Conservation (phyloP, 2,113 vertebrate species). For the Festucalex cinctus region DNA sequence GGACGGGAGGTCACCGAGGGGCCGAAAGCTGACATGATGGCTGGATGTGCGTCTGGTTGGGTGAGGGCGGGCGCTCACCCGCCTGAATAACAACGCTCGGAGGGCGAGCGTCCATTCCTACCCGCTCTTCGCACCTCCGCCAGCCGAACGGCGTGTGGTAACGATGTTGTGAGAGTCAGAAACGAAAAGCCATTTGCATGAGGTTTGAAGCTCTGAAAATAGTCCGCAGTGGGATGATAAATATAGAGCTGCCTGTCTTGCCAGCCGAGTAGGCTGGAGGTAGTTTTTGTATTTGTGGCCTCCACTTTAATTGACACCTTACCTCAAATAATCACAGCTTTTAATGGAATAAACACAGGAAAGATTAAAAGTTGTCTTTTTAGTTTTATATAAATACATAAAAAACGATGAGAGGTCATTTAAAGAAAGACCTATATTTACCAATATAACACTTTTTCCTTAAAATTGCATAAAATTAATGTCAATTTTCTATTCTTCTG, state of each 20-base stretch:
- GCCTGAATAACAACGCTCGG: constrained; percentile 58
- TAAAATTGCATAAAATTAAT: too few species aligned
- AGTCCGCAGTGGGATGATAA: constrained; percentile 44
- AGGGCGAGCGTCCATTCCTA: constrained; percentile 59
- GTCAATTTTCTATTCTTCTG: too few species aligned
- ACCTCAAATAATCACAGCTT: neutral
- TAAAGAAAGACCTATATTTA: too few species aligned
- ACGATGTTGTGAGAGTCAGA: constrained; percentile 9
- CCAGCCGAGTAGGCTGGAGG: constrained; percentile 36
- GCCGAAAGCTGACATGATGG: constrained; percentile 58
- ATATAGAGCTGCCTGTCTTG: constrained; percentile 42
- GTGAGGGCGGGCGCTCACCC: constrained; percentile 25
- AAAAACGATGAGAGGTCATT: too few species aligned
- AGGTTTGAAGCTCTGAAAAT: constrained; percentile 56
- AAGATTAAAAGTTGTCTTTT: neutral
- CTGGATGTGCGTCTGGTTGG: constrained; percentile 33
- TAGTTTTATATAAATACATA: too few species aligned
- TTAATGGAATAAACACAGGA: neutral
- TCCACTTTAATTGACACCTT: neutral
- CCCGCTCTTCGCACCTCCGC: constrained; percentile 53
- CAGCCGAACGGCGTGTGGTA: constrained; percentile 43
- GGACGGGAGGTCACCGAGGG: constrained; percentile 59
- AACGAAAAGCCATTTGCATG: constrained; percentile 26
- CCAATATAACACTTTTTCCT: too few species aligned
- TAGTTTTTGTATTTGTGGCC: constrained; percentile 6